Conservation (phyloP, 2,113 vertebrate species). For the Circaetus gallicus region DNA sequence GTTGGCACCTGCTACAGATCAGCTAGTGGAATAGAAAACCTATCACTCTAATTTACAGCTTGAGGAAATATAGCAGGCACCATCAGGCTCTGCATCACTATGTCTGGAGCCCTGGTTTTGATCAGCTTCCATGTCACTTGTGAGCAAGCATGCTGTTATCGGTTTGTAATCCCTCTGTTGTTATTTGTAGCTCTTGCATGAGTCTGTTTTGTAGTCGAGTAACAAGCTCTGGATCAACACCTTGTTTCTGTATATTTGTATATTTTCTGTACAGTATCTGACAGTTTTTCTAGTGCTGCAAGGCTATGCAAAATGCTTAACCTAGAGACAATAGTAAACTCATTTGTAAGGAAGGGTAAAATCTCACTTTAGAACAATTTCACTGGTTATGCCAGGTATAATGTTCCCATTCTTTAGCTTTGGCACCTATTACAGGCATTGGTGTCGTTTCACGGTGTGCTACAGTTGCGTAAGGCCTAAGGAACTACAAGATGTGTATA, state of each 20-base stretch:
- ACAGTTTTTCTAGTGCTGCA: not conserved
- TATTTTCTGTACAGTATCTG: not conserved
- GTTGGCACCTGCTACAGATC: not conserved
- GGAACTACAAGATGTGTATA: not conserved
- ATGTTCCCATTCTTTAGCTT: not conserved
- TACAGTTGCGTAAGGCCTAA: not conserved
- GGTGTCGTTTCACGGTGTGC: not conserved
- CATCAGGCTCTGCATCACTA: not conserved
- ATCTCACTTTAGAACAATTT: not conserved
- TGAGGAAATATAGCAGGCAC: constrained; percentile 1
- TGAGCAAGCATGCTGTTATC: not conserved
- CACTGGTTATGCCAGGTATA: not conserved
- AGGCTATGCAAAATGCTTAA: not conserved
- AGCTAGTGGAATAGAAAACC: not conserved
- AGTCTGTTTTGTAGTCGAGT: not conserved
- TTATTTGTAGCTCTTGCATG: constrained; percentile 25
- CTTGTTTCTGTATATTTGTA: not conserved
- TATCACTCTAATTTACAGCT: not conserved
- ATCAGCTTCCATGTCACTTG: not conserved
- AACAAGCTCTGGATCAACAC: not conserved
- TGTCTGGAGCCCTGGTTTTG: constrained; percentile 11
- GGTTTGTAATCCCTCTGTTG: not conserved
- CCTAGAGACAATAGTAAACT: not conserved
- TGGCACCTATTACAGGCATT: not conserved
- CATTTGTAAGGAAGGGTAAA: not conserved